Base-by-base conservation (phyloP, 2,888 invertebrate species). In the Ophion ventricosus region DNA sequence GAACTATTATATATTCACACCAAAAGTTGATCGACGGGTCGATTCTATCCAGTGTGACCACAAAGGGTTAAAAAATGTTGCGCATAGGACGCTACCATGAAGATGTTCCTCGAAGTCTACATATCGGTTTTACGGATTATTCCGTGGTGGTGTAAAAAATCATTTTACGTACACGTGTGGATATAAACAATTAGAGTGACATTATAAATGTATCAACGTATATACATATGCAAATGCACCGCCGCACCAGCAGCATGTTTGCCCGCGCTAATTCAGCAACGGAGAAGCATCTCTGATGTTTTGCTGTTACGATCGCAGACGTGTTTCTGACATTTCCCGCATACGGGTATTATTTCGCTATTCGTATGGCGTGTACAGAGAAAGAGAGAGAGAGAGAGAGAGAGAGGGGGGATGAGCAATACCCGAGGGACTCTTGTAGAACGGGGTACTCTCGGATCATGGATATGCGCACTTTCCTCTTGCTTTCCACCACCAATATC, bases 391-490 rank as follows among this genome's bases (percentile, higher is more conserved):
- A 23, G 64, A n/a, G 23, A 54, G 25, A 49, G 61, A 20, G 35
- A 54, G n/a, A n/a, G n/a, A n/a, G n/a, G n/a, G n/a, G n/a, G 29
- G 67, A 69, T 35, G 78, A 82, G 75, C 54, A 74, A 35, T 14
- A 61, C 77, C 76, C 79, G 63, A 49, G 83, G 76, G 80, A 79
- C 26, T 76, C 77, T 66, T 26, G 25, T 59, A 69, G 61, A 57
- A 76, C 75, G 25, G 67, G 26, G 56, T 75, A 80, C 80, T 80
- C 59, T 23, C 49, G 64, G 69, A 26, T 80, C 56, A 56, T 61
- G 54, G 76, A 80, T 73, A 80, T 83, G 49, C 14, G 72, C 76
- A 76, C 72, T 73, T 80, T 57, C 73, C 72, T 69, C 73, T 67
- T 66, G 25, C 57, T 72, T 35, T 63, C 1, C 20, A 40, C 57